A percentile compares a stretch with the other conserved stretches of the same genome.
phyloP scores from a whole-genome alignment of 2,888 invertebrate species.

The Tipula vernalis region DNA sequence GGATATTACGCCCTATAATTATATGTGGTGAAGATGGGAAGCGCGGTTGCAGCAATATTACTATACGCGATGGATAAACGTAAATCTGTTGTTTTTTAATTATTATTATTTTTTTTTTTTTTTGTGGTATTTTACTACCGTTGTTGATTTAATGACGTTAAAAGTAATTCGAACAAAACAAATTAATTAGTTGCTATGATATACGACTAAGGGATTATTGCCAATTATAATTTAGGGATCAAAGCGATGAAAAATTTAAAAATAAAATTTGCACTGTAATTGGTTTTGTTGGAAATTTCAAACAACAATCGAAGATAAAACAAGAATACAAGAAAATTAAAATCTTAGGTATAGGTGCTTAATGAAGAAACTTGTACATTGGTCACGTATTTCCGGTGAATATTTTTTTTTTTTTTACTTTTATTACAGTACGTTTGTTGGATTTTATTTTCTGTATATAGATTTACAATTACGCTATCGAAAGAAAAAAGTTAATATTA shows the following conservation, averaged over 20 bases:
- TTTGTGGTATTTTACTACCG: not conserved
- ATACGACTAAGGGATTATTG: not conserved
- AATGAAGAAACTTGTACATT: constrained; percentile 8
- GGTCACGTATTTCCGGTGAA: constrained; percentile 7
- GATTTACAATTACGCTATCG: not conserved
- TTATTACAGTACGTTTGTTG: too few relatives aligned
- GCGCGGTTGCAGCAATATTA: not conserved
- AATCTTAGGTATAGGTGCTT: not conserved
- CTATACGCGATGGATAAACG: not conserved
- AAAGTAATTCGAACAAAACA: not conserved
- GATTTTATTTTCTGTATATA: too few relatives aligned
- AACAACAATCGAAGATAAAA: not conserved
- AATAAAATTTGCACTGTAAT: not conserved
- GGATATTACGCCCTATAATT: not conserved
- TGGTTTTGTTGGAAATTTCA: not conserved
- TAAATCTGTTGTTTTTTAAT: not conserved
- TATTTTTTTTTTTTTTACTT: not conserved
- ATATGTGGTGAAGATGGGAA: not conserved
- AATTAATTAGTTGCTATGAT: not conserved
- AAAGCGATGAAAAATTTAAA: not conserved
- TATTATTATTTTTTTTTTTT: not conserved
- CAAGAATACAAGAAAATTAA: not conserved
- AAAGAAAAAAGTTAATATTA: not conserved
- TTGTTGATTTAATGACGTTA: not conserved
- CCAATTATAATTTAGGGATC: not conserved